These are phyloP conservation scores for Platyrinchus mystaceus DNA, from an alignment of 2,797 vertebrate species.

Conservation along the genomic window DNA sequence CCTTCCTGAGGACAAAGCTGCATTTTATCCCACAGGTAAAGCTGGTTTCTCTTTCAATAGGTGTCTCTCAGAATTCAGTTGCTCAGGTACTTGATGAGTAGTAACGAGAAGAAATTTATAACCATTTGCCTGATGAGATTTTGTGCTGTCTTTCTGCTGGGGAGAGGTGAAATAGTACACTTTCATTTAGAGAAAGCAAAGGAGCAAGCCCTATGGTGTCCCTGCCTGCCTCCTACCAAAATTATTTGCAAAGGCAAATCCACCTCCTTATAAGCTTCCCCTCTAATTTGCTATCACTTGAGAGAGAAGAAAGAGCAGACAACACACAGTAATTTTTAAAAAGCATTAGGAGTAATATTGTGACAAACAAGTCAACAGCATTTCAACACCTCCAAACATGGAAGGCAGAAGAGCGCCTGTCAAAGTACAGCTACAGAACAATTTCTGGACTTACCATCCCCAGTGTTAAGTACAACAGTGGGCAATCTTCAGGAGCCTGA, in stretches of 20 bases:
- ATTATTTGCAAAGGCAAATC: not conserved
- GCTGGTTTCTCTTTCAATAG: not conserved
- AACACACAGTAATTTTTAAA: slow-evolving; percentile 25
- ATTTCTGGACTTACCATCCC: not conserved
- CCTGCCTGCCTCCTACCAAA: not conserved
- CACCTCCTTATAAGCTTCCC: not conserved
- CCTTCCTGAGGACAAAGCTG: slow-evolving; percentile 4
- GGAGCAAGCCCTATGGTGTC: not conserved
- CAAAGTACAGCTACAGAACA: not conserved
- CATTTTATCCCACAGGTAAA: not conserved
- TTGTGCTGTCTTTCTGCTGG: not conserved
- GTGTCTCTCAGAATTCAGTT: not conserved
- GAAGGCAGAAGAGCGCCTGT: not conserved
- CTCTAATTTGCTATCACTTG: not conserved
- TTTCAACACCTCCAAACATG: not conserved
- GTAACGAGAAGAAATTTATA: not conserved
- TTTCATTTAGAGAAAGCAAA: not conserved
- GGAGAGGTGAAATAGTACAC: not conserved
- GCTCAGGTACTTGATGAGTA: not conserved
- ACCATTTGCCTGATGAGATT: not conserved
- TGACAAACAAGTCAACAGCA: slow-evolving; percentile 34
- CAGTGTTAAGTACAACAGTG: not conserved
- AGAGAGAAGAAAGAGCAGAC: not conserved
- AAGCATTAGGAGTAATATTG: slow-evolving; percentile 43
- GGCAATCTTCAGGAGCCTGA: not conserved